Percentiles rank a stretch among this genome's conserved stretches.
phyloP scores from a whole-genome alignment of 2,797 vertebrate species.

The Thalassophryne amazonica region DNA sequence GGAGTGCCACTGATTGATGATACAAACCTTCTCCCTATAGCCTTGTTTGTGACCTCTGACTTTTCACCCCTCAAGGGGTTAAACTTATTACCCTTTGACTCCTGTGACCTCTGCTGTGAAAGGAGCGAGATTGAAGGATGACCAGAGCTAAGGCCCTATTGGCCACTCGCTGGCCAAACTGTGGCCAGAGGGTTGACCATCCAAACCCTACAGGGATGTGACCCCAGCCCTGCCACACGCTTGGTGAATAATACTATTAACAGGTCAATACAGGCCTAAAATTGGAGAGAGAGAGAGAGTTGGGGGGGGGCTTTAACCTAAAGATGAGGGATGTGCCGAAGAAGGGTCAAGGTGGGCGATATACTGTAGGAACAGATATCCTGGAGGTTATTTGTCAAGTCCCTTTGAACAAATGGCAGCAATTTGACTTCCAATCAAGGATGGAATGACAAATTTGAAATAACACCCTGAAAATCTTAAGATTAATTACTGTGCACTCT shows the following conservation, averaged over 20 bases:
- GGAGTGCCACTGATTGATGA: constrained; percentile 75
- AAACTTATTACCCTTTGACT: constrained; percentile 95
- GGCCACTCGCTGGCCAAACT: constrained; percentile 81
- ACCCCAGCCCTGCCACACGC: constrained; percentile 76
- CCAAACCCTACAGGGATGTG: constrained; percentile 65
- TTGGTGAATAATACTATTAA: constrained; percentile 74
- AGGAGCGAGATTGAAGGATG: constrained; percentile 89
- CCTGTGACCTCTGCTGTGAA: constrained; percentile 84
- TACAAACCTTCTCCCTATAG: constrained; percentile 76
- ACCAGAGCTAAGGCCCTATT: constrained; percentile 82
- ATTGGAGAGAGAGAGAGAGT: too few relatives aligned
- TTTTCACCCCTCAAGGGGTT: constrained; percentile 75
- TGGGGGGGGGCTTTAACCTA: constrained; percentile 30
- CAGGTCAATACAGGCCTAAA: constrained; percentile 66
- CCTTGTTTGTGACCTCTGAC: constrained; percentile 88
- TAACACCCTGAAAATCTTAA: not conserved
- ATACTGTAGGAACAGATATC: constrained; percentile 36
- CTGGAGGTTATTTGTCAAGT: constrained; percentile 28
- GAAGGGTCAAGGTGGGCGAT: constrained; percentile 25
- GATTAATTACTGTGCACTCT: not conserved
- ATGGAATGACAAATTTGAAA: constrained; percentile 5
- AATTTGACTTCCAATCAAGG: constrained; percentile 29
- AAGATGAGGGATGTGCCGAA: constrained; percentile 42
- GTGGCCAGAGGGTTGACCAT: constrained; percentile 69
- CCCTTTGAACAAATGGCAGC: constrained; percentile 35